phyloP scores from a whole-genome alignment of 2,888 invertebrate species.

The Caenorhabditis panamensis region DNA sequence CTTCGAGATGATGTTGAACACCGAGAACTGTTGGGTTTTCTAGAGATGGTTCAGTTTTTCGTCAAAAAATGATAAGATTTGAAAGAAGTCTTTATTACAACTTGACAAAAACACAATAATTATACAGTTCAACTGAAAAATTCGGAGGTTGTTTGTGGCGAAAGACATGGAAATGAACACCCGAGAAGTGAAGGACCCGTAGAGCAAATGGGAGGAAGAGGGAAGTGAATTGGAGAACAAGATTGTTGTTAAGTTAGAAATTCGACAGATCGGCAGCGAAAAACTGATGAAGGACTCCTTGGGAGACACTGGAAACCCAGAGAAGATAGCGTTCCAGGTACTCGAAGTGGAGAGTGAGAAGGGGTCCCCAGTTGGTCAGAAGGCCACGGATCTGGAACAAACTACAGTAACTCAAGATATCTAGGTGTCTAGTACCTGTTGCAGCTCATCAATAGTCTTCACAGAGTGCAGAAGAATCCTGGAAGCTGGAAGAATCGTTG shows the following conservation, averaged over 20 bases:
- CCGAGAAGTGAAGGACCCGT: slow-evolving; percentile 7
- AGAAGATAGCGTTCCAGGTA: slow-evolving; percentile 73
- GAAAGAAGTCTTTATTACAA: too few species aligned
- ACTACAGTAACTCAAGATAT: too few species aligned
- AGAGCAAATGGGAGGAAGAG: not conserved
- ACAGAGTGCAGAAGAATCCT: slow-evolving; percentile 74
- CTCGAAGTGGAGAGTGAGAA: slow-evolving; percentile 73
- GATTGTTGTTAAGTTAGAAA: slow-evolving; percentile 17
- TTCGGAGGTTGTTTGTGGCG: slow-evolving; percentile 14
- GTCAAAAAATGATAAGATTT: too few species aligned
- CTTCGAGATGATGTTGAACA: too few species aligned
- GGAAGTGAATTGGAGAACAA: slow-evolving; percentile 19
- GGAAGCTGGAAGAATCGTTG: slow-evolving; percentile 56
- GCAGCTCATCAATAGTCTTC: slow-evolving; percentile 72
- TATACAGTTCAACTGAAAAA: too few species aligned
- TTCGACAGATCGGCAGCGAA: slow-evolving; percentile 60
- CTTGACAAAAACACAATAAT: too few species aligned
- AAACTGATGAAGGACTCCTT: slow-evolving; percentile 64
- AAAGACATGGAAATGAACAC: slow-evolving; percentile 51
- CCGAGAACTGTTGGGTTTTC: too few species aligned
- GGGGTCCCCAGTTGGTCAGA: slow-evolving; percentile 74
- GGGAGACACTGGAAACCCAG: slow-evolving; percentile 69
- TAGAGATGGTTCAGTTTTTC: too few species aligned
- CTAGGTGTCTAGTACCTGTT: too few species aligned
- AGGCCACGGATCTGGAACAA: slow-evolving; percentile 68